Base-by-base conservation (phyloP, 2,888 invertebrate genomes). In the Leucozona laternaria region DNA sequence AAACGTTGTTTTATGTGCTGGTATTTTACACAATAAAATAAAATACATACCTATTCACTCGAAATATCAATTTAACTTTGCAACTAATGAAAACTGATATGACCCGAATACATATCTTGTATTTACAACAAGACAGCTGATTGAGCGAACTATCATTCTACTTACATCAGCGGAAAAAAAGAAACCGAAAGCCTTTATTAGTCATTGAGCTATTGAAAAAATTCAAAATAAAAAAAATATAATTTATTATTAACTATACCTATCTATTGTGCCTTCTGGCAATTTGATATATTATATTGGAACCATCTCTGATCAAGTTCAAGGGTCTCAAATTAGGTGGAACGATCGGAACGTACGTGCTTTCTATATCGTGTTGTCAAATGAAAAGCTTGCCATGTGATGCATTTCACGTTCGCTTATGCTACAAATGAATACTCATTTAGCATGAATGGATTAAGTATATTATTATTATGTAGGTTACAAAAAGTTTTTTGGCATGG, bases 231-330 rank as follows among this genome's bases (percentile, higher is more conserved):
- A 50, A 45, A 28, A 10, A 17, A 13, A 25, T 10, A n/a, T 11
- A 2, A 25, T 25, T 53, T 55, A 43, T 43, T 20, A 8, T 20
- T 40, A 40, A 25, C 4, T 25, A 25, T 4, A 25, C 4, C 2
- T 4, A 25, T 31, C n/a, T 43, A 45, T 37, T 37, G 17, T 53
- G 53, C 13, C 66, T 55, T 48, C 10, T 48, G 77, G 58, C 28
- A 31, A 68, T 50, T 68, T 34, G 34, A 76, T 45, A 76, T 4
- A 25, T 43, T 62, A n/a, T 31, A 45, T 64, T 64, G 17, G 40
- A 37, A 50, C 40, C 50, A 77, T 68, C 77, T 77, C 17, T 15
- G 20, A 73, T 28, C 45, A 77, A 58, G 68, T 70, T 77, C 68
- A 68, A 58, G 58, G 68, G 68, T 58, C 58, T 68, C 28, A 45